These are phyloP conservation scores for Miniopterus natalensis DNA, from an alignment of 2,113 vertebrate genomes.

Conservation along the genomic window DNA sequence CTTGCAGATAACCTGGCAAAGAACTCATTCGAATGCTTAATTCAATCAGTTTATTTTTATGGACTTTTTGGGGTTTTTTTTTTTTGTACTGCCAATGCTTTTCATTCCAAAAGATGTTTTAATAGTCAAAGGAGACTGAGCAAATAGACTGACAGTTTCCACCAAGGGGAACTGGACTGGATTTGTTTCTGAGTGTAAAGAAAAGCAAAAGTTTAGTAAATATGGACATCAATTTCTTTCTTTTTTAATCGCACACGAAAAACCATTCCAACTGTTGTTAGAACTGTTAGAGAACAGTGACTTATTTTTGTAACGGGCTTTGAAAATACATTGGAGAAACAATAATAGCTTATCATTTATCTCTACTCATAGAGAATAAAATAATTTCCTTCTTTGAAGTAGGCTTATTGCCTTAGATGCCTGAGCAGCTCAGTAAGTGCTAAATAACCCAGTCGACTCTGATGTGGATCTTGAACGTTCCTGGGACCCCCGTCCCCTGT, in stretches of 20 bases:
- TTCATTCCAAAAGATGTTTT: conserved; percentile 70
- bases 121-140: background rate
- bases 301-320: conserved; percentile 82
- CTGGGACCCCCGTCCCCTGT: background rate
- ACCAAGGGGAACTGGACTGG: background rate
- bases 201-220: background rate
- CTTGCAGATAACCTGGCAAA: conserved; percentile 91
- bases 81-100: conserved; percentile 86
- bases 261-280: conserved; percentile 48
- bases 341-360: conserved; percentile 48
- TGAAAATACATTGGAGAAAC: conserved; percentile 57
- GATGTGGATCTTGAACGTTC: background rate
- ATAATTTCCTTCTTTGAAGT: conserved; percentile 35
- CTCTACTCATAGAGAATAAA: background rate
- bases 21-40: background rate
- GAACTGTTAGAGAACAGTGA: conserved; percentile 61
- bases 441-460: background rate
- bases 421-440: conserved; percentile 50
- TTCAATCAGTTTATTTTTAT: conserved; percentile 52
- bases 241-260: background rate
- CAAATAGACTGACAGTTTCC: conserved; percentile 38
- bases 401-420: conserved; percentile 71
- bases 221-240: background rate
- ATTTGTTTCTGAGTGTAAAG: conserved; percentile 3
- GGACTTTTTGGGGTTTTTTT: conserved; percentile 50